Base-by-base conservation (phyloP, 2,113 vertebrate species). In the Petaurus breviceps region DNA sequence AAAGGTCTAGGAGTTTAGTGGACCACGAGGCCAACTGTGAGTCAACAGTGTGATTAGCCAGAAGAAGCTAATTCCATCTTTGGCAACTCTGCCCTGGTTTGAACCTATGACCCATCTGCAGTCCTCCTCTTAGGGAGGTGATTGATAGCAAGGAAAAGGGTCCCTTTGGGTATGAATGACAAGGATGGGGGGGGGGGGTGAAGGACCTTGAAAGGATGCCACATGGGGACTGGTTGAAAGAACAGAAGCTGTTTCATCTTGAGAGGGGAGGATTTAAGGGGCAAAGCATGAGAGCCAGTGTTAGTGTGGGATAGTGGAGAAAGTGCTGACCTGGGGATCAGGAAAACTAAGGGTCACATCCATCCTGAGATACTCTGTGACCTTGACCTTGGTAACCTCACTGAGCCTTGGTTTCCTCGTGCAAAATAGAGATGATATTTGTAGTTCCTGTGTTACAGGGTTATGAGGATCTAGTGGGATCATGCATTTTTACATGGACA, bases 1-100 rank as follows among this genome's bases (percentile, higher is more conserved):
- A 98, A 61, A 31, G 26, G 55, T 31, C 55, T 61, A 61, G 55
- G 55, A 11, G 55, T 61, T 61, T 28, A 61, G 55, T 61, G 26
- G 26, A 61, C 55, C 26, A 11, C 26, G 11, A 68, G 57, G 11
- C 57, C 57, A 31, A 61, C 47, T 28, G 2, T 28, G 26, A 9
- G 55, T 28, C 8, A 61, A 11, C 26, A 31, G 28, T 68, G 57
- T 3, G 31, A 68, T 14, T 37, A 68, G 12, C 57, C 57, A 68
- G 10, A 61, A 55, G 25, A 25, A 31, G 9, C 9, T 61, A 3
- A 28, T 61, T 57, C 55, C 24, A 10, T 57, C 57, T 12, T 28
- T 31, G 28, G 57, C 28, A 31, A 10, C 61, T 68, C 12, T 68
- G 31, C 61, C 28, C 61, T 68, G 14, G 31, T 37, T 68, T 14